phyloP scores from a whole-genome alignment of 2,113 vertebrate genomes.

The Pygoscelis antarcticus region DNA sequence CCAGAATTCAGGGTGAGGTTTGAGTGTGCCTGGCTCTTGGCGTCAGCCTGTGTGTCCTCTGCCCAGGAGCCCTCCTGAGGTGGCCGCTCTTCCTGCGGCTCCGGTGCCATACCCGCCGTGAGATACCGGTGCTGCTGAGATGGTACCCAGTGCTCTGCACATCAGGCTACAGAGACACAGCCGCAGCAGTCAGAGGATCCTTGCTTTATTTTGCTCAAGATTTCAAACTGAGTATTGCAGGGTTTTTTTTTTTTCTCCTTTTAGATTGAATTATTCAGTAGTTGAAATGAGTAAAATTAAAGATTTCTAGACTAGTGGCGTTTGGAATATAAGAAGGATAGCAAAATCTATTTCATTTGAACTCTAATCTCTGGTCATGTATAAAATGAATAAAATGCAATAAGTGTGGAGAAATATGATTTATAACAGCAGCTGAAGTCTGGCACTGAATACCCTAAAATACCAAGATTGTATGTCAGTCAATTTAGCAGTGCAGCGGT shows the following conservation, averaged over 20 bases:
- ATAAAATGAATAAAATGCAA: conserved; percentile 63
- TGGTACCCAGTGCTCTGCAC: fast-evolving
- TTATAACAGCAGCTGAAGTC: conserved; percentile 44
- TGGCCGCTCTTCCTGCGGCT: fast-evolving
- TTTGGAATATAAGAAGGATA: conserved; percentile 28
- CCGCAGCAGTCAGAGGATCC: background rate
- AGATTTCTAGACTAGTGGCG: conserved; percentile 23
- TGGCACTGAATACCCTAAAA: conserved; percentile 30
- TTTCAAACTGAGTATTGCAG: background rate
- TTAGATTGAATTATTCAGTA: conserved; percentile 32
- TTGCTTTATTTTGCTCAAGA: background rate
- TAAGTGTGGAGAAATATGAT: conserved; percentile 58
- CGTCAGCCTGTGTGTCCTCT: background rate
- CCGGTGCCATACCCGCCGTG: fast-evolving
- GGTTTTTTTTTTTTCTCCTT: background rate
- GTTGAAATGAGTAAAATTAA: conserved; percentile 41
- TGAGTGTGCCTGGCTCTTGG: background rate
- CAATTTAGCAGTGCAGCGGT: conserved; percentile 16
- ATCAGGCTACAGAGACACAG: background rate
- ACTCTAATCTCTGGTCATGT: conserved; percentile 66
- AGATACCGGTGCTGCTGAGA: background rate
- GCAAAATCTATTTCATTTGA: conserved; percentile 64
- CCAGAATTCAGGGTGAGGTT: background rate
- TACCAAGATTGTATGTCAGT: conserved; percentile 27
- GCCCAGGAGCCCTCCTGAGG: background rate